Percentiles rank a stretch among this genome's conserved stretches.
Evolutionary conservation across 2,888 invertebrate genomes (phyloP).

Genomic region (Tetropium fuscum): DNA sequence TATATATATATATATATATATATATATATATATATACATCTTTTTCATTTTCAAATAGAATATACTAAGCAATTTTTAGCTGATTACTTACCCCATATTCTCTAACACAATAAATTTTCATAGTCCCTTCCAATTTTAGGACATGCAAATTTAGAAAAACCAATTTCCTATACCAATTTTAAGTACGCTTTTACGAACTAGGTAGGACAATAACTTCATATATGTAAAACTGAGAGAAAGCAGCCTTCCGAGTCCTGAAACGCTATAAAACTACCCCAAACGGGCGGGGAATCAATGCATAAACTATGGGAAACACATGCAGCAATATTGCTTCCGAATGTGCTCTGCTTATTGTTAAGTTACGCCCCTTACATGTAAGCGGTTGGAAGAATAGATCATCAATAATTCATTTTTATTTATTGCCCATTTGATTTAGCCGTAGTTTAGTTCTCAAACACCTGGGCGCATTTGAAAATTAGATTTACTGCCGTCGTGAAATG

Average conservation of each 20-base stretch:
- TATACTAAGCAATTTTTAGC: no score
- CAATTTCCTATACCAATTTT: no score
- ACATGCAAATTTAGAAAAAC: no score
- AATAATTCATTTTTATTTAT: conserved; percentile 36
- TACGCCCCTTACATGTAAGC: conserved; percentile 23
- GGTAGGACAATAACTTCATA: conserved; percentile 16
- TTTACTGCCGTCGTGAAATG: no score
- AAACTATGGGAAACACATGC: conserved; percentile 50
- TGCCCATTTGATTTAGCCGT: conserved; percentile 24
- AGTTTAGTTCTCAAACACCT: conserved; percentile 18
- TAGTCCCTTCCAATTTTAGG: no score
- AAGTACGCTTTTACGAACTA: no score
- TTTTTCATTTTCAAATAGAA: no score
- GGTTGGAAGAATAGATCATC: conserved; percentile 25
- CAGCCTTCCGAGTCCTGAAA: conserved; percentile 5
- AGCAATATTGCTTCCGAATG: conserved; percentile 28
- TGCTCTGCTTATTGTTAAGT: conserved; percentile 18
- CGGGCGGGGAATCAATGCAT: conserved; percentile 49
- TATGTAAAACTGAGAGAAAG: conserved; percentile 12
- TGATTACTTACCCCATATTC: no score
- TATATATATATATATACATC: no score
- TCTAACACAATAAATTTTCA: no score
- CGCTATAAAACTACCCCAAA: conserved; percentile 14
- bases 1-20: no score
- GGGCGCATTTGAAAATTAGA: conserved; percentile 20